Evolutionary conservation across 2,797 vertebrate genomes (phyloP), one percentile per base, ranked within the genome.

Genomic region (Perodicticus potto): DNA sequence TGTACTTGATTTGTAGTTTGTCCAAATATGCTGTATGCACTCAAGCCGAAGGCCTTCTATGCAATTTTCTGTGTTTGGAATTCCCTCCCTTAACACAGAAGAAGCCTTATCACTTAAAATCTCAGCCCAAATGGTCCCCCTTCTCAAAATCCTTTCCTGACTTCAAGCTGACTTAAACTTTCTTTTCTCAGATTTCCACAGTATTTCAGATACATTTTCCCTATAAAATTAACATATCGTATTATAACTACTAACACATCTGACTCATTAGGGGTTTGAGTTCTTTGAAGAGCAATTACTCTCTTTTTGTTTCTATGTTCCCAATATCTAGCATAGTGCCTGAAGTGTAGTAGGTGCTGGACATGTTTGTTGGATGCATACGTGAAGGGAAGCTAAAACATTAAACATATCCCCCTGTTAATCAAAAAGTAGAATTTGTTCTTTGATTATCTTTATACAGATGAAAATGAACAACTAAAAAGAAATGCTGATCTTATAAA

Each of bases 381-480:
- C 1, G 27, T 65, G 53, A 93, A 61, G 34, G n/a, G 11, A 70
- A 89, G 59, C n/a, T 23, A 61, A 78, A 90, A 70, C 65, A 40
- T 83, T 88, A 80, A 53, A 45, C 0, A 37, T 57, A 65, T 49
- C 65, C 10, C 19, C 25, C 78, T n/a, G 14, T 37, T 93, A 81
- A 74, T 77, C 91, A 34, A 88, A 84, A 96, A 91, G 7, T 95
- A 3, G 23, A 86, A 93, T 22, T 67, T 67, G 57, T 57, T 57
- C 2, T 92, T 80, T 95, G n/a, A 93, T 97, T 95, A 69, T 96
- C 34, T 97, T 97, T 97, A 78, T 3, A 1, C 83, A 99, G 98
- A 97, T 96, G 98, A 99, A 98, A 99, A 98, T 97, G 97, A 98
- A 82, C 98, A 96, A 61, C 92, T 98, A 63, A 98, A 98, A 92